Conservation (phyloP, 1,140 invertebrate species). For the Eufriesea mexicana region DNA sequence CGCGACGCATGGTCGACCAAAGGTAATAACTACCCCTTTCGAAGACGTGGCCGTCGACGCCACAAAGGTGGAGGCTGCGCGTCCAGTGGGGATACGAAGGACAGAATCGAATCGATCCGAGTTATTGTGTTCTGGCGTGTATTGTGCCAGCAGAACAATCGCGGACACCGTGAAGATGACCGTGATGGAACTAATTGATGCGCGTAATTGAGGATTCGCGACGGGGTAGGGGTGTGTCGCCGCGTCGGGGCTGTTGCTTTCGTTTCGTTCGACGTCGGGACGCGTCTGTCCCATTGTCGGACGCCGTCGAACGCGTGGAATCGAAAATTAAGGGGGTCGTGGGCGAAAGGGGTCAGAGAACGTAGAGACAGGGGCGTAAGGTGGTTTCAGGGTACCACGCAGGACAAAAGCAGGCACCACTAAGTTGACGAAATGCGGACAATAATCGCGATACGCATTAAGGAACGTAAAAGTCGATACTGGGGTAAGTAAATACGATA, state of each 20-base stretch:
- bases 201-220: conserved; percentile 44
- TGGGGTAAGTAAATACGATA: no score
- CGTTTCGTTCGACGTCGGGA: neutral
- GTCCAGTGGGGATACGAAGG: neutral
- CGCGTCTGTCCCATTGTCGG: neutral
- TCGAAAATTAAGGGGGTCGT: neutral
- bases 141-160: conserved; percentile 43
- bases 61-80: neutral
- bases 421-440: no score
- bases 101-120: conserved; percentile 48
- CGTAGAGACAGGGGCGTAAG: no score
- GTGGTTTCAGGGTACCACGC: neutral
- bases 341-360: neutral
- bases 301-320: neutral
- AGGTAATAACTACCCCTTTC: conserved; percentile 26
- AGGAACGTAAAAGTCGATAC: no score
- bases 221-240: neutral
- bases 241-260: neutral
- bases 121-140: conserved; percentile 47
- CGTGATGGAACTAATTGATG: conserved; percentile 52
- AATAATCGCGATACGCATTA: no score
- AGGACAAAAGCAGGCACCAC: no score
- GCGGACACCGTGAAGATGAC: conserved; percentile 47
- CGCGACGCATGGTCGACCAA: neutral
- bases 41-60: neutral